These are phyloP conservation scores for Carassius gibelio DNA, from an alignment of 2,113 vertebrate species.

Conservation along the genomic window DNA sequence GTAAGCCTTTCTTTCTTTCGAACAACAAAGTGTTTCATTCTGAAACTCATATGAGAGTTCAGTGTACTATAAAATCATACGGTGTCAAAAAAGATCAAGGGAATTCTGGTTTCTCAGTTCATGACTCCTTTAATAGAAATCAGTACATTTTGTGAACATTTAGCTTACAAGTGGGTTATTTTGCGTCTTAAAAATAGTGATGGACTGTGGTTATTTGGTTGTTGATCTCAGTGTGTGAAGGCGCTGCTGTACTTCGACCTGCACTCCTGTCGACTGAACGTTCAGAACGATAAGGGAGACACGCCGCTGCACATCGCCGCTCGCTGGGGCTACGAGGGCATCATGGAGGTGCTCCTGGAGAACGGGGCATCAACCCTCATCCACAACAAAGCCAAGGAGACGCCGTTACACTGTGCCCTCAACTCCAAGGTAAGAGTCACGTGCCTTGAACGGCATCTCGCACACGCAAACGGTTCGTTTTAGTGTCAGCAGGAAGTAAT, in stretches of 20 bases:
- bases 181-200: background rate
- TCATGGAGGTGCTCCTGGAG: conserved; percentile 91
- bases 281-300: conserved; percentile 93
- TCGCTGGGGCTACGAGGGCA: conserved; percentile 94
- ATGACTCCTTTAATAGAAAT: too few relatives aligned
- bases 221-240: conserved; percentile 88
- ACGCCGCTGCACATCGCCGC: conserved; percentile 90
- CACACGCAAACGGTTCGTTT: background rate
- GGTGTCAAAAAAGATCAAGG: too few relatives aligned
- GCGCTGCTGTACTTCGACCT: conserved; percentile 93
- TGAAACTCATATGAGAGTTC: too few relatives aligned
- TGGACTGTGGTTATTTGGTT: background rate
- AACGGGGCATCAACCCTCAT: conserved; percentile 83
- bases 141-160: background rate
- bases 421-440: conserved; percentile 85
- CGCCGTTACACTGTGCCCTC: conserved; percentile 85
- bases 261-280: conserved; percentile 83
- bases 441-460: background rate
- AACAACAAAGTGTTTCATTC: too few relatives aligned
- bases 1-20: too few relatives aligned
- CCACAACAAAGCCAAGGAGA: conserved; percentile 86
- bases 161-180: background rate
- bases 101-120: too few relatives aligned
- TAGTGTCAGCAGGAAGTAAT: background rate
- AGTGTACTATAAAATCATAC: too few relatives aligned